Evolutionary conservation across 2,888 invertebrate species (phyloP).

Genomic region (Agriotes lineatus): DNA sequence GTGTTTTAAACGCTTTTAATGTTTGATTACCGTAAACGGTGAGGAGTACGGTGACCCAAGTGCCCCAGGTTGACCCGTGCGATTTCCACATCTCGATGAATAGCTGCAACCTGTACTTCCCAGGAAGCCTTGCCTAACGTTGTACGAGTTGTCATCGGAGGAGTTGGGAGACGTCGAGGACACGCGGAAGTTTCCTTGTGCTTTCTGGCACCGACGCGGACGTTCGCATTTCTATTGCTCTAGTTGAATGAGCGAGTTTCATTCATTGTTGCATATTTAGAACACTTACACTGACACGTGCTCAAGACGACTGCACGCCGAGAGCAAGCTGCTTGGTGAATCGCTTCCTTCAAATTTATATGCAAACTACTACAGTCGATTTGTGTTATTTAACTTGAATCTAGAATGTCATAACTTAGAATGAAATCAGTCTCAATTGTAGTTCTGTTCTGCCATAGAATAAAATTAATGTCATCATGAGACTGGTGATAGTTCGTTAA

Average conservation of each 20-base stretch:
- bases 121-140: conserved; percentile 24
- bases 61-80: conserved; percentile 37
- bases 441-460: too few relatives aligned
- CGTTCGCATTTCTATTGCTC: neutral
- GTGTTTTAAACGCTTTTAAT: conserved; percentile 32
- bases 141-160: conserved; percentile 19
- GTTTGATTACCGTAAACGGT: conserved; percentile 37
- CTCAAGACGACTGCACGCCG: too few relatives aligned
- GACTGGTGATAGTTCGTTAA: too few relatives aligned
- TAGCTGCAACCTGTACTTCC: conserved; percentile 29
- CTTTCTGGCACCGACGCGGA: neutral
- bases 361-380: too few relatives aligned
- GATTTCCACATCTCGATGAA: conserved; percentile 33
- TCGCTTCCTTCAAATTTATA: too few relatives aligned
- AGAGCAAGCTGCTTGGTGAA: too few relatives aligned
- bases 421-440: too few relatives aligned
- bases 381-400: too few relatives aligned
- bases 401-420: too few relatives aligned
- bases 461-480: too few relatives aligned
- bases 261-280: too few relatives aligned
- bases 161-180: neutral
- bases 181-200: neutral
- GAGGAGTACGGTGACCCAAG: conserved; percentile 43
- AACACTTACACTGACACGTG: too few relatives aligned
- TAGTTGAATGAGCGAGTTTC: conserved; percentile 8